Evolutionary conservation across 1,140 invertebrate genomes (phyloP).

Genomic region (Papilio machaon): DNA sequence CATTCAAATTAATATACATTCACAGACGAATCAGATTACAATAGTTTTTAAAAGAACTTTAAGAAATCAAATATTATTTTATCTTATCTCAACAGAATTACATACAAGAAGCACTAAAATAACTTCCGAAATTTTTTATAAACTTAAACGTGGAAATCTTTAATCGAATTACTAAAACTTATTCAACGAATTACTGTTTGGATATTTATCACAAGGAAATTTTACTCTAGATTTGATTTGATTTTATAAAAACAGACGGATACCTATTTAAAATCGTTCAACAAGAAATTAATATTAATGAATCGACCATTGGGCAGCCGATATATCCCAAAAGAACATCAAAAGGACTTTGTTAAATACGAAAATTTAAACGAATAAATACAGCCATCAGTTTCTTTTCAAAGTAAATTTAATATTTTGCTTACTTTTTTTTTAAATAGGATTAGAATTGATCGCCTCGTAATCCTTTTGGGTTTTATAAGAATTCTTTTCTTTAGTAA

Average conservation of each 20-base stretch:
- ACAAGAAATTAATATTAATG: conserved; percentile 11
- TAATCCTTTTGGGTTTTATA: conserved; percentile 14
- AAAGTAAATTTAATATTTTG: conserved; percentile 8
- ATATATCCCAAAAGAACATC: conserved; percentile 11
- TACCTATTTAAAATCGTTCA: not conserved
- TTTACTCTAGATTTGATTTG: not conserved
- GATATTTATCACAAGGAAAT: not conserved
- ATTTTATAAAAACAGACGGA: not conserved
- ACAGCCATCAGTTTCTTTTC: not conserved
- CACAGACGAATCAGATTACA: too few species aligned
- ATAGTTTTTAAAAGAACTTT: too few species aligned
- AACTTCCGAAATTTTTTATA: too few species aligned
- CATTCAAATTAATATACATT: too few species aligned
- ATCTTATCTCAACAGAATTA: too few species aligned
- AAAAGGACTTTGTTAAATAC: not conserved
- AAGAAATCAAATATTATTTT: too few species aligned
- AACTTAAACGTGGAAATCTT: not conserved
- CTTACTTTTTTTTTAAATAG: conserved; percentile 1
- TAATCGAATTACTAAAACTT: not conserved
- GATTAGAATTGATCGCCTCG: not conserved
- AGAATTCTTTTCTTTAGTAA: conserved; percentile 1
- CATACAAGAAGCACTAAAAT: too few species aligned
- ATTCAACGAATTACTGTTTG: not conserved
- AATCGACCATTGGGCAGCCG: not conserved
- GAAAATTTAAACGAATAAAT: conserved; percentile 5